Evolutionary conservation across 1,140 invertebrate species (phyloP).

Genomic region (Caenorhabditis brenneri): DNA sequence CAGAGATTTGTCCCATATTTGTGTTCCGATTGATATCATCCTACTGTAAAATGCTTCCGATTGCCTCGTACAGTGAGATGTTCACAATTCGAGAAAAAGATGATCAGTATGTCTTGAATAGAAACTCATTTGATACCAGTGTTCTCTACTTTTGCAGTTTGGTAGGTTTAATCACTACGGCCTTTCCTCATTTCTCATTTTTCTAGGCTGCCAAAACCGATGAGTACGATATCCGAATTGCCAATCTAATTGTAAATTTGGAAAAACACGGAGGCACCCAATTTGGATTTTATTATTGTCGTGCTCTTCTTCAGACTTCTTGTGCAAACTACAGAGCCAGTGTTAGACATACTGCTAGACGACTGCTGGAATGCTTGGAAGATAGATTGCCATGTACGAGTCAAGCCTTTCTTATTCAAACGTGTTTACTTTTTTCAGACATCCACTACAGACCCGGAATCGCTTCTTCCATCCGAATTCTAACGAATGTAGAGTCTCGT

Average conservation of each 20-base stretch:
- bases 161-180: not conserved
- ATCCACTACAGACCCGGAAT: not conserved
- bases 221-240: not conserved
- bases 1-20: not conserved
- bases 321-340: not conserved
- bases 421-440: not conserved
- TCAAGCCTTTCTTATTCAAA: not conserved
- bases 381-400: not conserved
- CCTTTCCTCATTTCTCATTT: not conserved
- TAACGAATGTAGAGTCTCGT: not conserved
- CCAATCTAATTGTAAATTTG: not conserved
- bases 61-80: not conserved
- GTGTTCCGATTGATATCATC: not conserved
- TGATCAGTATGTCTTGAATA: not conserved
- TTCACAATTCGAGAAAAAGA: not conserved
- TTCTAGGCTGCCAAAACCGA: not conserved
- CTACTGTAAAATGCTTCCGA: not conserved
- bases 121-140: not conserved
- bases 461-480: not conserved
- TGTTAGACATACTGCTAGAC: not conserved
- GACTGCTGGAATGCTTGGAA: not conserved
- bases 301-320: not conserved
- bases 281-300: not conserved
- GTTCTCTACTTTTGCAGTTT: constrained; percentile 7
- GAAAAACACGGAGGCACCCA: not conserved